Evolutionary conservation across 2,888 invertebrate genomes (phyloP), one percentile per base, ranked within the genome.

Genomic region (Allolobophora icterica): DNA sequence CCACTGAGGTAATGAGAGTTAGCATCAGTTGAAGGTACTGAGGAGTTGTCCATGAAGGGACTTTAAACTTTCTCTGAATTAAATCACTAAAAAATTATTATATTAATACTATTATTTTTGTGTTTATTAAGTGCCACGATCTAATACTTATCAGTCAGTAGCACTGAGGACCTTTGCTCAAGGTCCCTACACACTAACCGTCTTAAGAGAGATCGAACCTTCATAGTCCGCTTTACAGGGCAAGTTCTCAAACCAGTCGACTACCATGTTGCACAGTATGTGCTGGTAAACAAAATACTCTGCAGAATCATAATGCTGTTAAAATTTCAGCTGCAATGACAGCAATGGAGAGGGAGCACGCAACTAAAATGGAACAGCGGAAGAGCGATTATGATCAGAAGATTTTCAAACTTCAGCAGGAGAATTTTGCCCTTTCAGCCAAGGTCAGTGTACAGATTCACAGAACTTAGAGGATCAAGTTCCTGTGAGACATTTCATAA

Each of bases 381-480:
- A 94, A 93, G 91, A 90, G 94, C 52, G 93, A 94, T 58, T 94
- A 94, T 92, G 95, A 95, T 71, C 93, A 94, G 89, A 93, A 94
- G 90, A 93, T 95, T 6, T 94, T 94, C 89, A 93, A 94, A 91
- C 93, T 95, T 34, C 94, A 94, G 92, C 94, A 95, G 92, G 94
- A 95, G 92, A 94, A 94, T 92, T 95, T 94, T 93, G 94, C 95
- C 17, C 93, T 95, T 15, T 92, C 93, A 90, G 94, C 95, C 34
- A 95, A 95, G 94, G 95, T 95, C 92, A 90, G 92, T 89, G 13
- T 21, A 52, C 17, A 35, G 33, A 19, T 45, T 2, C 8, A n/a
- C 24, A 52, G 52, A 24, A 52, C 52, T 52, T 21, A 52, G 21
- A 52, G 52, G 52, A 21, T 52, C 52, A 52, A 52, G 52, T 52